Conservation (phyloP, 2,113 vertebrate genomes). For the Kobus ellipsiprymnus region DNA sequence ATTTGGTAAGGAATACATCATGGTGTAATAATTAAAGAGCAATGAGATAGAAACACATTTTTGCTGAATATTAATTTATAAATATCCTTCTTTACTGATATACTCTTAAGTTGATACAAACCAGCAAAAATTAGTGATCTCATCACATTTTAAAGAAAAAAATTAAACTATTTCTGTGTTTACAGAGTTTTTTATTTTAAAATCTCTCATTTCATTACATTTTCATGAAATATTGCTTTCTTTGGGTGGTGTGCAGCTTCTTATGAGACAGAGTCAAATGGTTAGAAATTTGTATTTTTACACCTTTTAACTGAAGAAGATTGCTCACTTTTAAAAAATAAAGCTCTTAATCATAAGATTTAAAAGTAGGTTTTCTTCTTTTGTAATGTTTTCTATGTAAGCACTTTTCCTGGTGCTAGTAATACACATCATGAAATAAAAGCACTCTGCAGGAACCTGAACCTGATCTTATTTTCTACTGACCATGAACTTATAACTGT, state of each 20-base stretch:
- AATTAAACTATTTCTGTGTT: background rate
- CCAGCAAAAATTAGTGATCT: background rate
- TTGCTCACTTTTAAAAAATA: background rate
- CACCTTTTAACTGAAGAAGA: background rate
- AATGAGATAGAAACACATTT: conserved; percentile 28
- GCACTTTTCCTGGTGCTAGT: background rate
- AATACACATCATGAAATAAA: conserved; percentile 14
- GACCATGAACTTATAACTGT: background rate
- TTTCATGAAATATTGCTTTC: background rate
- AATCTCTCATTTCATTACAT: background rate
- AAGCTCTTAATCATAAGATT: background rate
- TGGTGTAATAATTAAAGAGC: conserved; percentile 13
- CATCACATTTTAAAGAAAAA: background rate
- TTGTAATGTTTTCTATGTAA: background rate
- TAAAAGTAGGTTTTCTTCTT: background rate
- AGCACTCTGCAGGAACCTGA: background rate
- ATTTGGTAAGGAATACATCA: background rate
- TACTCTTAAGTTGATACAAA: background rate
- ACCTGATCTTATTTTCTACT: background rate
- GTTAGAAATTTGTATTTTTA: background rate
- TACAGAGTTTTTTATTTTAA: background rate
- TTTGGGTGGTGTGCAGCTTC: background rate
- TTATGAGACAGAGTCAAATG: background rate
- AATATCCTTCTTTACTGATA: background rate
- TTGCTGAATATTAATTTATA: conserved; percentile 26